Base-by-base conservation (phyloP, 2,113 vertebrate species). In the Parus major region DNA sequence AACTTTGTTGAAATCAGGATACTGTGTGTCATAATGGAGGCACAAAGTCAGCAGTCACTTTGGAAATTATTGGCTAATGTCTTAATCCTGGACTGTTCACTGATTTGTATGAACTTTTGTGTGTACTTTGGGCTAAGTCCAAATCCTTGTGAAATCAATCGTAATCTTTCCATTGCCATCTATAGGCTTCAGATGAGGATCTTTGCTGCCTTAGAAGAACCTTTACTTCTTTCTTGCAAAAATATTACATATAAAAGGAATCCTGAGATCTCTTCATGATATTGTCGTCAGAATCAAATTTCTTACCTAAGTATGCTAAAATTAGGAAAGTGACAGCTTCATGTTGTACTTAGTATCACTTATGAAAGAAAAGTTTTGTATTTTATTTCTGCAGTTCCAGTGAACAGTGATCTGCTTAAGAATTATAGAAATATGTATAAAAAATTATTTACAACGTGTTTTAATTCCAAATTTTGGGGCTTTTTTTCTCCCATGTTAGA, bases 41-140 rank as follows among this genome's bases (percentile, higher is more conserved):
- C 79, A 86, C 64, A 95, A 94, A 96, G 83, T 95, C 94, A 96
- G 86, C 92, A 96, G 71, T 95, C 90, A 96, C 93, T 95, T 96
- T 92, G 88, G 90, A 96, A 96, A 96, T 93, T 95, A 94, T 84
- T 96, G 92, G 86, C 86, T 94, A 95, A 90, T 94, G 90, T 95
- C 96, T 97, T 96, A 96, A 96, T 96, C 90, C 80, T 53, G 85
- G 71, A 88, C 95, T 94, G 92, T 90, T 90, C 93, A 82, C 89
- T 97, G 91, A 96, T 92, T 95, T 92, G 78, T 93, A 93, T 88
- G 88, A 97, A 87, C 72, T 86, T 77, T 53, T 68, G 22, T 92
- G 86, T 96, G 63, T 94, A 92, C 57, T 94, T 95, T 96, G 95
- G 93, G 69, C 50, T 81, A 72, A 80, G 82, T 93, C 95, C 93